phyloP scores from a whole-genome alignment of 2,888 invertebrate genomes.

The Hipparchia semele region DNA sequence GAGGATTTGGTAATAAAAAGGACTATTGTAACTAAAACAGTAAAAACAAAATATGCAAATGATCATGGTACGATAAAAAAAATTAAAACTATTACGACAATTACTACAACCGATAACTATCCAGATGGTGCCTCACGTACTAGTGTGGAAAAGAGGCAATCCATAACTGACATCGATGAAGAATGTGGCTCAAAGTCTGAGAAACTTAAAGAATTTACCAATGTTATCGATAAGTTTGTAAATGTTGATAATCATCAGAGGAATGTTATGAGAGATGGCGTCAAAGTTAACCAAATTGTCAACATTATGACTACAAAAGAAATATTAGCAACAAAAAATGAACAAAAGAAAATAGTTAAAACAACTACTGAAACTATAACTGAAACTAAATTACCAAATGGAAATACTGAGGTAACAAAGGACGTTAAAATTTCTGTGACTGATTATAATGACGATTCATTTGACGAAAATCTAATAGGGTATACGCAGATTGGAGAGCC shows the following conservation, averaged over 20 bases:
- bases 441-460: slow-evolving; percentile 59
- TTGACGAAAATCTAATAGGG: slow-evolving; percentile 64
- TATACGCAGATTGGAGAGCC: slow-evolving; percentile 58
- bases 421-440: slow-evolving; percentile 70
- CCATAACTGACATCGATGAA: slow-evolving; percentile 59
- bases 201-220: slow-evolving; percentile 53
- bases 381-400: slow-evolving; percentile 64
- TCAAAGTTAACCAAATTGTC: slow-evolving; percentile 61
- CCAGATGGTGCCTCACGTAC: slow-evolving; percentile 66
- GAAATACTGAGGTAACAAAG: slow-evolving; percentile 68
- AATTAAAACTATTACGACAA: slow-evolving; percentile 60
- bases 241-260: slow-evolving; percentile 62
- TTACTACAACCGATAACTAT: slow-evolving; percentile 68
- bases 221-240: slow-evolving; percentile 60
- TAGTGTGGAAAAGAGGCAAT: slow-evolving; percentile 63
- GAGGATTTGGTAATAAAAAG: slow-evolving; percentile 54
- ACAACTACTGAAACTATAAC: slow-evolving; percentile 68
- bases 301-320: slow-evolving; percentile 73
- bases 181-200: slow-evolving; percentile 46
- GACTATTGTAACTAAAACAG: slow-evolving; percentile 56
- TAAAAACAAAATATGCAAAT: slow-evolving; percentile 60
- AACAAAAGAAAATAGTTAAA: slow-evolving; percentile 63
- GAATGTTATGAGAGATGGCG: slow-evolving; percentile 54
- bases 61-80: slow-evolving; percentile 51
- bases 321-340: slow-evolving; percentile 54